These are phyloP conservation scores for Sula dactylatra DNA, from an alignment of 2,113 vertebrate genomes.

Conservation along the genomic window DNA sequence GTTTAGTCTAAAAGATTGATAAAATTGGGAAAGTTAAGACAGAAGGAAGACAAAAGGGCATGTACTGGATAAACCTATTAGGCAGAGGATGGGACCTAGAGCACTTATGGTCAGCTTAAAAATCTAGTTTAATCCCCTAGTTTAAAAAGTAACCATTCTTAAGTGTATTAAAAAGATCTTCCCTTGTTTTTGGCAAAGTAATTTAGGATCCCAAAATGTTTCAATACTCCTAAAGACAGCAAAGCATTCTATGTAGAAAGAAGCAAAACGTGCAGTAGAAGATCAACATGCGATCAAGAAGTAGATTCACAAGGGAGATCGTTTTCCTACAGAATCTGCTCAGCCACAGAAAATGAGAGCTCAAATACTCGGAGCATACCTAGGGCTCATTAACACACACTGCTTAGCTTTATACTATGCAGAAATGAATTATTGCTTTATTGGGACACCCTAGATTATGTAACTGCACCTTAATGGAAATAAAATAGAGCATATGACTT, in stretches of 20 bases:
- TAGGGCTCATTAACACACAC: neutral
- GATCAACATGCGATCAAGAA: neutral
- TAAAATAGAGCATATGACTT: neutral
- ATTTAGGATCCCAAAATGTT: neutral
- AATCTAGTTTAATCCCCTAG: neutral
- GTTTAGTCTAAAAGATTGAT: neutral
- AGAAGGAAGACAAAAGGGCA: neutral
- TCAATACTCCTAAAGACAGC: neutral
- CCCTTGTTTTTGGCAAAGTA: neutral
- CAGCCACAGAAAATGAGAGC: neutral
- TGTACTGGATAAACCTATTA: neutral
- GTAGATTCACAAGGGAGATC: neutral
- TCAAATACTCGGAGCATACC: neutral
- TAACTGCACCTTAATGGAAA: neutral
- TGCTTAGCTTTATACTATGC: neutral
- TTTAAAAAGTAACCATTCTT: neutral
- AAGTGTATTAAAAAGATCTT: neutral
- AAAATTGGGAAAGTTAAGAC: neutral
- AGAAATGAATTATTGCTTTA: slow-evolving; percentile 13
- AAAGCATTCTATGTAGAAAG: neutral
- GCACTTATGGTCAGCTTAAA: neutral
- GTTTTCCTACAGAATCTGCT: neutral
- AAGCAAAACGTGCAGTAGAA: neutral
- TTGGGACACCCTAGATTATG: neutral
- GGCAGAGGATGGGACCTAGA: neutral